phyloP scores from a whole-genome alignment of 2,797 vertebrate genomes.

The Philypnodon macrostomus region DNA sequence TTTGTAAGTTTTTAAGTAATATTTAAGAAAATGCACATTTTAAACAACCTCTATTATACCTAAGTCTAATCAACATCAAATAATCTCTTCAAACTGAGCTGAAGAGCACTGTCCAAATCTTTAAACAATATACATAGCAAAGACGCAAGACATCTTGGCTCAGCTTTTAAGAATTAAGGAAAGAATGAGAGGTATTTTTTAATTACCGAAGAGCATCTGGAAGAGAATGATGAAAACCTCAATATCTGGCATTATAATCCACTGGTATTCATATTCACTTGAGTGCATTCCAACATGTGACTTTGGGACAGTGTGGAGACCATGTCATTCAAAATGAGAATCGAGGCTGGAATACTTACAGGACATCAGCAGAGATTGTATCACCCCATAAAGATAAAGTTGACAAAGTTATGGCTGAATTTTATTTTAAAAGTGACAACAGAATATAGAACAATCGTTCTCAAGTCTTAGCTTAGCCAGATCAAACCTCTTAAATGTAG shows the following conservation, averaged over 20 bases:
- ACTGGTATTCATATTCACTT: conserved; percentile 61
- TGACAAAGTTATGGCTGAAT: too few relatives aligned
- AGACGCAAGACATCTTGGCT: conserved; percentile 44
- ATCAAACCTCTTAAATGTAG: conserved; percentile 42
- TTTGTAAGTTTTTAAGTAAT: too few relatives aligned
- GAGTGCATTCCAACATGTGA: conserved; percentile 46
- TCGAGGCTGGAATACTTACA: conserved; percentile 11
- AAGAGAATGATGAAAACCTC: conserved; percentile 67
- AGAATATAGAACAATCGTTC: too few relatives aligned
- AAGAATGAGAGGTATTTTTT: conserved; percentile 74
- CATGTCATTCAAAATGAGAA: conserved; percentile 18
- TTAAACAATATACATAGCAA: too few relatives aligned
- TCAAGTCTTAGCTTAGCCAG: conserved; percentile 19
- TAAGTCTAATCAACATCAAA: too few relatives aligned
- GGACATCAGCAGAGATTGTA: too few relatives aligned
- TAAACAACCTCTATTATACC: too few relatives aligned
- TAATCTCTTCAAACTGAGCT: too few relatives aligned
- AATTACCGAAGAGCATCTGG: conserved; percentile 73
- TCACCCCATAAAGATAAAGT: too few relatives aligned
- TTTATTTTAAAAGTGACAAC: conserved; percentile 6
- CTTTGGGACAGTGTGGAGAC: conserved; percentile 36
- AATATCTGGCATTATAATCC: conserved; percentile 67
- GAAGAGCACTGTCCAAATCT: too few relatives aligned
- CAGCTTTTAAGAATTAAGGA: conserved; percentile 65
- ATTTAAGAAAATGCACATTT: too few relatives aligned